Evolutionary conservation across 92 coral and sea anemone species (phyloP).

Genomic region (Siderastrea radians): DNA sequence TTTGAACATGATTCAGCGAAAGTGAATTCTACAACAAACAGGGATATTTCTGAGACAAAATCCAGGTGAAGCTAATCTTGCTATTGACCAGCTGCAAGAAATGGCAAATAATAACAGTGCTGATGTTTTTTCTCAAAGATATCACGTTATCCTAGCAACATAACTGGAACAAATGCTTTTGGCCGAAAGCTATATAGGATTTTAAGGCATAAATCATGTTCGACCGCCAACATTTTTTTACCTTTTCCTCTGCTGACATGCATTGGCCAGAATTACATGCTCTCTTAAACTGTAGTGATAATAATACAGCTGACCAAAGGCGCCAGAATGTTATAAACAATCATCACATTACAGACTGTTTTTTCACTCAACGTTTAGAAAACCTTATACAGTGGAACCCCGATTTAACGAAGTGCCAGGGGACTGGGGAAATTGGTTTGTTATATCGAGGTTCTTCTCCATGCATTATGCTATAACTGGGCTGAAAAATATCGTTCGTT

Average conservation of each 20-base stretch:
- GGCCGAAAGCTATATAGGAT: constrained; percentile 55
- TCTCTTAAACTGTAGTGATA: constrained; percentile 32
- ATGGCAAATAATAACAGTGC: constrained; percentile 46
- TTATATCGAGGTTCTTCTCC: too few species aligned
- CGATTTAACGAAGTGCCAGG: too few species aligned
- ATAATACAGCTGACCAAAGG: constrained; percentile 39
- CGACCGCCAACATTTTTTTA: constrained; percentile 74
- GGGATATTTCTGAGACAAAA: constrained; percentile 30
- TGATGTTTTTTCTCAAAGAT: constrained; percentile 30
- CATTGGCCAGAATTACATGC: constrained; percentile 86
- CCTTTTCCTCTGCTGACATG: constrained; percentile 80
- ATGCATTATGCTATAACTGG: too few species aligned
- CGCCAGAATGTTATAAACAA: constrained; percentile 58
- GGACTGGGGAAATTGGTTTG: too few species aligned
- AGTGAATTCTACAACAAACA: constrained; percentile 59
- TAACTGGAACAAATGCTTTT: constrained; percentile 52
- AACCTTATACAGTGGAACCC: too few species aligned
- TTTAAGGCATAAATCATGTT: constrained; percentile 61
- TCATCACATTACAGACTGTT: too few species aligned
- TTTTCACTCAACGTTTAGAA: too few species aligned
- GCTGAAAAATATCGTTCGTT: too few species aligned
- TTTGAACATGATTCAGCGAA: constrained; percentile 51
- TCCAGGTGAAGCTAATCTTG: constrained; percentile 48
- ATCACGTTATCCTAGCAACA: constrained; percentile 31
- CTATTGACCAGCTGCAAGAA: constrained; percentile 47